Evolutionary conservation across 1,140 invertebrate species (phyloP).

Genomic region (Octopus sinensis): DNA sequence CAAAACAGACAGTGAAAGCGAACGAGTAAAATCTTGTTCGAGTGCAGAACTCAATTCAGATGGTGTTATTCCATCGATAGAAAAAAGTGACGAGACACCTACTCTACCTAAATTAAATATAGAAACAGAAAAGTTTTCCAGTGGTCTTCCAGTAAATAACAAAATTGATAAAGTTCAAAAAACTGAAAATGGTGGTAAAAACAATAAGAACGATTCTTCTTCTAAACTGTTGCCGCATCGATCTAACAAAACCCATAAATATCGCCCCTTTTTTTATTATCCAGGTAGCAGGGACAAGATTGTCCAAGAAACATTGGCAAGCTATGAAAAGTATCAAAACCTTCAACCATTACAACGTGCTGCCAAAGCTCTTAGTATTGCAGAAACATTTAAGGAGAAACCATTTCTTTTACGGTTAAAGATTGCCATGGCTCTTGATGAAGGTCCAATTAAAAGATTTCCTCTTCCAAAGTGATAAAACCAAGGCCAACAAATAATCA

Average conservation of each 20-base stretch:
- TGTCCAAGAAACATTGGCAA: slow-evolving; percentile 35
- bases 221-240: slow-evolving; percentile 37
- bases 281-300: slow-evolving; percentile 37
- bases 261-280: slow-evolving; percentile 45
- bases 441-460: background rate
- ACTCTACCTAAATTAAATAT: too few relatives aligned
- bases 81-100: background rate
- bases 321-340: slow-evolving; percentile 43
- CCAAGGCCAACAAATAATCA: too few relatives aligned
- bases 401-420: slow-evolving; percentile 38
- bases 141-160: slow-evolving; percentile 14
- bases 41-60: background rate
- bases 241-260: slow-evolving; percentile 34
- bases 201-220: slow-evolving; percentile 32
- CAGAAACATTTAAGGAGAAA: slow-evolving; percentile 50
- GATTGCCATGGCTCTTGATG: background rate
- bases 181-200: slow-evolving; percentile 22
- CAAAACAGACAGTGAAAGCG: background rate
- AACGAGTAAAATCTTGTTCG: background rate
- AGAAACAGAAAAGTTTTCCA: background rate
- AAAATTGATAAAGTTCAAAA: slow-evolving; percentile 21
- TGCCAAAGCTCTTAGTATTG: slow-evolving; percentile 45
- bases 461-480: background rate
- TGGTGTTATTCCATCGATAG: background rate
- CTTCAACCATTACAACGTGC: slow-evolving; percentile 43